A percentile compares a stretch with the other conserved stretches of the same genome.
These are phyloP conservation scores for Lithophane ornitopus DNA, from an alignment of 2,888 invertebrate species.

Conservation along the genomic window DNA sequence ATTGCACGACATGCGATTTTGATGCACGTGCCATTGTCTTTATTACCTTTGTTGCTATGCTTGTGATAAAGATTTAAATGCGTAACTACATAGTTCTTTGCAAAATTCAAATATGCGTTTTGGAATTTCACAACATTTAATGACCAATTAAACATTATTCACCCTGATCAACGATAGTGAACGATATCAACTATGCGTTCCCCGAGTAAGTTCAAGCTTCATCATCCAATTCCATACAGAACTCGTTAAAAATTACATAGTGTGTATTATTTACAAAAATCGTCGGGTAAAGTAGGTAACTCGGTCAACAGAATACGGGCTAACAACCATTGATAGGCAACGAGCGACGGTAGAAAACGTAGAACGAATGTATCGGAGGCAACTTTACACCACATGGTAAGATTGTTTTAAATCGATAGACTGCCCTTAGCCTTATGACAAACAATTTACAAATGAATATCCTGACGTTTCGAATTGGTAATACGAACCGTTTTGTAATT, in stretches of 20 bases:
- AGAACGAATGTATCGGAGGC: too few species aligned
- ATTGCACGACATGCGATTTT: neutral
- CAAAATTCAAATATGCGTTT: neutral
- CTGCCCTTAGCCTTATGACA: neutral
- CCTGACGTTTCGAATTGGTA: conserved; percentile 7
- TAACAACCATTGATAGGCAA: neutral
- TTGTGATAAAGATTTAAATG: neutral
- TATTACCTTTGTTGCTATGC: neutral
- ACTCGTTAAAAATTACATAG: neutral
- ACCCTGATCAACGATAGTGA: neutral
- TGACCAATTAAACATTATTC: neutral
- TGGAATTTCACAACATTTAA: neutral
- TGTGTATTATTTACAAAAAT: too few species aligned
- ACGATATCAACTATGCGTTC: neutral
- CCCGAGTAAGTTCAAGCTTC: neutral
- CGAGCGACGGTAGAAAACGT: neutral
- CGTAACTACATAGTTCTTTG: neutral
- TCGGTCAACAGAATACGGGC: neutral
- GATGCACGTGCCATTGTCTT: too few species aligned
- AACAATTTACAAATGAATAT: conserved; percentile 10
- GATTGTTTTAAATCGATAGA: neutral
- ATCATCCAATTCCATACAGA: neutral
- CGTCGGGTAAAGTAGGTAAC: neutral
- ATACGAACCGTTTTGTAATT: conserved; percentile 7
- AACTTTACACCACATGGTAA: too few species aligned